Evolutionary conservation across 2,797 vertebrate species (phyloP).

Genomic region (Rhinichthys osculus): DNA sequence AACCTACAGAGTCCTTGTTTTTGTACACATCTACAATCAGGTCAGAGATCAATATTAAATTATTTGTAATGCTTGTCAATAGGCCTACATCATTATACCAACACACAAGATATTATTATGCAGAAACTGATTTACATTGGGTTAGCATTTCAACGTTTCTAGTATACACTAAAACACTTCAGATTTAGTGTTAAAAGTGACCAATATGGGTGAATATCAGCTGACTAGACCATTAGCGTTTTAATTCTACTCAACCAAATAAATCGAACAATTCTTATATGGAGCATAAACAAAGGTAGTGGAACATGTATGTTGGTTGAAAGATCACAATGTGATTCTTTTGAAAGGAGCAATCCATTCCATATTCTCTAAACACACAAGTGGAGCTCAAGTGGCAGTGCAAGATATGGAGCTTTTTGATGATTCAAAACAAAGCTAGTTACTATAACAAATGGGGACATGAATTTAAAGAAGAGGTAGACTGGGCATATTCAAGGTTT

Average conservation of each 20-base stretch:
- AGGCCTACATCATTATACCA: background rate
- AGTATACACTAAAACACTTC: background rate
- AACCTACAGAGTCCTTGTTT: constrained; percentile 7
- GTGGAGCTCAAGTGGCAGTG: constrained; percentile 42
- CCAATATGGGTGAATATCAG: background rate
- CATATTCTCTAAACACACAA: background rate
- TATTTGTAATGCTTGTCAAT: constrained; percentile 12
- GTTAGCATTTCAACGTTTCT: background rate
- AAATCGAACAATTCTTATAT: constrained; percentile 20
- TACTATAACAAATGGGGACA: background rate
- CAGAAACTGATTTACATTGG: background rate
- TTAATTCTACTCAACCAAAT: constrained; percentile 6
- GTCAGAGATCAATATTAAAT: background rate
- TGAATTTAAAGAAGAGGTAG: constrained; percentile 22
- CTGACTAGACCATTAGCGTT: background rate
- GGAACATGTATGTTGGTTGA: constrained; percentile 60
- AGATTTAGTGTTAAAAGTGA: constrained; percentile 8
- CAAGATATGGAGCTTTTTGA: constrained; percentile 13
- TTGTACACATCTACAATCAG: constrained; percentile 21
- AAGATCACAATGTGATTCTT: constrained; percentile 47
- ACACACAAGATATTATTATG: background rate
- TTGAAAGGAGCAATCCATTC: constrained; percentile 43
- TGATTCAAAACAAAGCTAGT: constrained; percentile 21
- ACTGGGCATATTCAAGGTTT: background rate
- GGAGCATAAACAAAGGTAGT: constrained; percentile 58